Percentiles rank a stretch among this genome's conserved stretches.
Conservation (phyloP, 2,113 vertebrate genomes). For the Regulus satrapa region DNA sequence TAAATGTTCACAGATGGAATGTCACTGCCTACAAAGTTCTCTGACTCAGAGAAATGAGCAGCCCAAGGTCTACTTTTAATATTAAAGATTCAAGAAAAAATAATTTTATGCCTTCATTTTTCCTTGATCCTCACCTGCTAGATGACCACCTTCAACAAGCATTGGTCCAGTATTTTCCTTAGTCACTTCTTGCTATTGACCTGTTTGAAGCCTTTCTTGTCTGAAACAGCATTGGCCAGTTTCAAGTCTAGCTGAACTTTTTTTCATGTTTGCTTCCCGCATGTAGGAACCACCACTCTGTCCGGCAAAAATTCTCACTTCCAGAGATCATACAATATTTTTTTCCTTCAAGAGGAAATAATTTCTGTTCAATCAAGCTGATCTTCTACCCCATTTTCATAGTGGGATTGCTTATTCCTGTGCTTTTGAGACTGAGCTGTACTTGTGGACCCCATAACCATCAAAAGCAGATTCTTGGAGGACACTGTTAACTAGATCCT, state of each 20-base stretch:
- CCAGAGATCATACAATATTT: not conserved
- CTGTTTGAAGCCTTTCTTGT: not conserved
- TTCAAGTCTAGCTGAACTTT: not conserved
- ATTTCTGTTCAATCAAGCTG: not conserved
- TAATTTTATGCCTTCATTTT: not conserved
- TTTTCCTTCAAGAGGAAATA: not conserved
- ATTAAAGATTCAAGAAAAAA: not conserved
- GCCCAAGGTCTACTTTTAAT: not conserved
- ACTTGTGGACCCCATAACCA: not conserved
- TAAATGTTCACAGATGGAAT: not conserved
- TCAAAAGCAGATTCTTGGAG: not conserved
- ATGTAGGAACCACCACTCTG: fast-evolving
- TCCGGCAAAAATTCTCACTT: not conserved
- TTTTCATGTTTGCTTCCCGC: not conserved
- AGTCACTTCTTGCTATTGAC: not conserved
- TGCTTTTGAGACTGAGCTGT: not conserved
- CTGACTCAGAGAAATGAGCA: not conserved
- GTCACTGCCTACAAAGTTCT: not conserved
- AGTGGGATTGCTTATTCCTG: not conserved
- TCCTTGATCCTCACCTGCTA: not conserved
- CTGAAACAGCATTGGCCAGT: not conserved
- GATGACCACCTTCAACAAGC: not conserved
- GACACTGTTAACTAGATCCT: not conserved
- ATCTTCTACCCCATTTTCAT: not conserved
- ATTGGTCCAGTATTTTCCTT: not conserved